Conservation (phyloP, 1,140 invertebrate genomes). For the Camponotus vicinus region DNA sequence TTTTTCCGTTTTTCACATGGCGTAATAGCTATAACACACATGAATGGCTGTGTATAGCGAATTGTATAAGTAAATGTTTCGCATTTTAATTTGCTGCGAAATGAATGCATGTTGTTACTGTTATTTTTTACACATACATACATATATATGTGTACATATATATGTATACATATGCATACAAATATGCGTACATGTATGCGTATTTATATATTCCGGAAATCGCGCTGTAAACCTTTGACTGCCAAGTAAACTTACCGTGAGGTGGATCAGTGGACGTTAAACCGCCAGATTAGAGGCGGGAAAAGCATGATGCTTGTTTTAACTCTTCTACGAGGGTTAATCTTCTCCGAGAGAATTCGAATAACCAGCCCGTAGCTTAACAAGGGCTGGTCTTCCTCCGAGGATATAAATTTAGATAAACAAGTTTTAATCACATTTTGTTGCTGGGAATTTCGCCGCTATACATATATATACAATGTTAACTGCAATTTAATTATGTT, state of each 20-base stretch:
- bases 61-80: constrained; percentile 56
- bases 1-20: constrained; percentile 36
- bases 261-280: constrained; percentile 28
- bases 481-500: constrained; percentile 53
- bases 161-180: background rate
- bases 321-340: constrained; percentile 50
- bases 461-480: background rate
- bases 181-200: background rate
- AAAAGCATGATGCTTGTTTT: constrained; percentile 58
- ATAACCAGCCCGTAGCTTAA: constrained; percentile 43
- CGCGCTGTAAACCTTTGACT: constrained; percentile 46
- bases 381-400: constrained; percentile 18
- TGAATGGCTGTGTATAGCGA: constrained; percentile 5
- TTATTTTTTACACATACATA: too few species aligned
- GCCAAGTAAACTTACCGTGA: constrained; percentile 46
- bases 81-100: constrained; percentile 43
- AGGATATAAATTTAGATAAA: constrained; percentile 62
- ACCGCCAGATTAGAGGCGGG: constrained; percentile 39
- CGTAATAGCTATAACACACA: constrained; percentile 47
- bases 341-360: constrained; percentile 60
- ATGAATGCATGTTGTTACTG: constrained; percentile 6
- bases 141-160: too few species aligned
- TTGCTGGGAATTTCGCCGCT: constrained; percentile 20
- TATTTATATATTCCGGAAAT: background rate
- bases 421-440: constrained; percentile 23